A percentile compares a stretch with the other conserved stretches of the same genome.
phyloP scores from a whole-genome alignment of 2,797 vertebrate species.

The Danio albolineatus region DNA sequence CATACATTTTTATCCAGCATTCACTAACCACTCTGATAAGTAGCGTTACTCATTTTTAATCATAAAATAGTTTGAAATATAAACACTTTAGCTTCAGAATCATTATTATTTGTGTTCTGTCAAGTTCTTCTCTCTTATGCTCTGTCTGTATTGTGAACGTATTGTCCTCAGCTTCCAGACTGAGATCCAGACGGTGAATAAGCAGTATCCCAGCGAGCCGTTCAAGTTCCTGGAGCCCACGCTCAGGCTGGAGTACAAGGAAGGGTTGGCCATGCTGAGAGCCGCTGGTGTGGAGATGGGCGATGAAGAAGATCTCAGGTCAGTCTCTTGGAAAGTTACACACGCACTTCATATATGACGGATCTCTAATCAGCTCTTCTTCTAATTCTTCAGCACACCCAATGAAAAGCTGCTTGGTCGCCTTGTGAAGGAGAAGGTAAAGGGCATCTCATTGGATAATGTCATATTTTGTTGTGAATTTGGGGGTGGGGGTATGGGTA shows the following conservation, averaged over 20 bases:
- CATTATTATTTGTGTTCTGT: not conserved
- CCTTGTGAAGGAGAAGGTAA: conserved; percentile 97
- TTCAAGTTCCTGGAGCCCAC: conserved; percentile 99
- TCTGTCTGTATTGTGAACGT: conserved; percentile 25
- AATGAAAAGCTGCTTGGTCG: conserved; percentile 97
- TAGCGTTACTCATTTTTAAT: too few species aligned
- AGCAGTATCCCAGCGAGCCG: conserved; percentile 93
- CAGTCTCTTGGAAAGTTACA: conserved; percentile 42
- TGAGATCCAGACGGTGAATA: conserved; percentile 94
- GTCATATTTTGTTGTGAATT: too few species aligned
- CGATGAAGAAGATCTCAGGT: conserved; percentile 98
- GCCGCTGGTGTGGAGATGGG: conserved; percentile 97
- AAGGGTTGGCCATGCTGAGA: conserved; percentile 91
- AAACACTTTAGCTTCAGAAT: too few species aligned
- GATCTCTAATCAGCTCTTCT: conserved; percentile 40
- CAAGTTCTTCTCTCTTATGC: not conserved
- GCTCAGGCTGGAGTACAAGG: conserved; percentile 91
- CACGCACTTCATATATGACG: not conserved
- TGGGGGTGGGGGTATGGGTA: too few species aligned
- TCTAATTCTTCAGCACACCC: conserved; percentile 85
- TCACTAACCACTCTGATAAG: too few species aligned
- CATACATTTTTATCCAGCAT: too few species aligned
- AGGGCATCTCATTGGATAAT: not conserved
- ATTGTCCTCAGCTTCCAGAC: conserved; percentile 90
- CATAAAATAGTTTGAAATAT: too few species aligned